These are phyloP conservation scores for Brotula barbata DNA, from an alignment of 2,797 vertebrate genomes.

Conservation along the genomic window DNA sequence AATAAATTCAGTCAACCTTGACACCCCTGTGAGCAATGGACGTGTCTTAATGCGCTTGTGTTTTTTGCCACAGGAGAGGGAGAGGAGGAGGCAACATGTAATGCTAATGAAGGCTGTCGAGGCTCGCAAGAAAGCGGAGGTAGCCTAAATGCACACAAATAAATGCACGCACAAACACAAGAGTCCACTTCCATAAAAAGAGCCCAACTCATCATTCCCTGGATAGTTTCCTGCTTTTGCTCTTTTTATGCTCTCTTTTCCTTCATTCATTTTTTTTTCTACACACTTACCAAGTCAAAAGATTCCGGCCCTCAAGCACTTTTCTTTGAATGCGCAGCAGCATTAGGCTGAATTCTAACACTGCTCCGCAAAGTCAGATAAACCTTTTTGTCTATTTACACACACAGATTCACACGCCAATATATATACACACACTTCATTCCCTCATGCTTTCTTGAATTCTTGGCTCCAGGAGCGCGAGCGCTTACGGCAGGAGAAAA, in stretches of 20 bases:
- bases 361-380: conserved; percentile 73
- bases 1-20: conserved; percentile 61
- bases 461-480: conserved; percentile 89
- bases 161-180: conserved; percentile 35
- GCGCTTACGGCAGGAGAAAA: conserved; percentile 96
- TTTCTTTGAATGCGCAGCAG: conserved; percentile 73
- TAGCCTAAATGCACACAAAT: conserved; percentile 69
- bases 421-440: conserved; percentile 31
- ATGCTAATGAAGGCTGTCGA: conserved; percentile 99
- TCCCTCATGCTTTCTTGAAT: conserved; percentile 64
- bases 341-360: conserved; percentile 74
- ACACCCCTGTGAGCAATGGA: conserved; percentile 31
- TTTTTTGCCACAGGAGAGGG: conserved; percentile 89
- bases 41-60: conserved; percentile 66
- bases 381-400: conserved; percentile 65
- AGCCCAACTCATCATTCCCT: conserved; percentile 63
- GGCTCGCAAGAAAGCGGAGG: conserved; percentile 98
- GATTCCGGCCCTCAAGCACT: conserved; percentile 74
- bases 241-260: conserved; percentile 50
- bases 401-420: not conserved
- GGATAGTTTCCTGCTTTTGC: conserved; percentile 62
- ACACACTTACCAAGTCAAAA: conserved; percentile 71
- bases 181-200: conserved; percentile 58
- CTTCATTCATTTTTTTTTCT: conserved; percentile 55
- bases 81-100: conserved; percentile 95